phyloP scores from a whole-genome alignment of 2,113 vertebrate genomes.

The Rhinolophus ferrumequinum region DNA sequence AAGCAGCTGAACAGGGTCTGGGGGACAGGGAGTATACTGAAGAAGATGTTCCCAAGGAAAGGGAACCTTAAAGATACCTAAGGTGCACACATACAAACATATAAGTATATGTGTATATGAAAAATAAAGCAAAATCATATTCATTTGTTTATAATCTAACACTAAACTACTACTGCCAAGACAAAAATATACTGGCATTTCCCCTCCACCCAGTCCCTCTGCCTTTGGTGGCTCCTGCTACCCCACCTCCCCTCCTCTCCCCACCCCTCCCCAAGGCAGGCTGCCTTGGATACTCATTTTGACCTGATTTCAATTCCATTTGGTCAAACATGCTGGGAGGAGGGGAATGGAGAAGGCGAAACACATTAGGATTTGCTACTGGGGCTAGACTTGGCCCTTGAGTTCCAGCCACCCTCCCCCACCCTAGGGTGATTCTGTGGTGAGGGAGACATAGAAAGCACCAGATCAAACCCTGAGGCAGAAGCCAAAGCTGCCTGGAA shows the following conservation, averaged over 20 bases:
- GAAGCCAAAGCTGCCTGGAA: conserved; percentile 46
- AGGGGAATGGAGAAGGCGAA: conserved; percentile 34
- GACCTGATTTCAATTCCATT: conserved; percentile 78
- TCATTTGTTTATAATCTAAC: conserved; percentile 44
- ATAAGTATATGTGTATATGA: neutral
- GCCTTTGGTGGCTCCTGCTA: conserved; percentile 40
- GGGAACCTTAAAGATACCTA: conserved; percentile 54
- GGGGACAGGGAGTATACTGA: neutral
- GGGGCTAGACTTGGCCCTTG: neutral
- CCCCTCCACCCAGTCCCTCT: neutral
- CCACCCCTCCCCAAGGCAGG: neutral
- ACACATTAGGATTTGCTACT: conserved; percentile 58
- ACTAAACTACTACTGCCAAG: conserved; percentile 51
- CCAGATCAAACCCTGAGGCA: conserved; percentile 11
- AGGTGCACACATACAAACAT: neutral
- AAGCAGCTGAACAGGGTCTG: conserved; percentile 39
- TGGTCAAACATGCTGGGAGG: conserved; percentile 62
- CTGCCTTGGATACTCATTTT: conserved; percentile 65
- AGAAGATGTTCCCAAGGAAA: conserved; percentile 36
- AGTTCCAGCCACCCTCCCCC: conserved; percentile 5
- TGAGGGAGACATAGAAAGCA: conserved; percentile 22
- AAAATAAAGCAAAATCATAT: conserved; percentile 53
- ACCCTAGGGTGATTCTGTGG: conserved; percentile 15
- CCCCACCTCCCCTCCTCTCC: neutral
- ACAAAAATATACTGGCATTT: conserved; percentile 45